Conservation (phyloP, 2,888 invertebrate genomes). For the Drosophila nr. medialis region DNA sequence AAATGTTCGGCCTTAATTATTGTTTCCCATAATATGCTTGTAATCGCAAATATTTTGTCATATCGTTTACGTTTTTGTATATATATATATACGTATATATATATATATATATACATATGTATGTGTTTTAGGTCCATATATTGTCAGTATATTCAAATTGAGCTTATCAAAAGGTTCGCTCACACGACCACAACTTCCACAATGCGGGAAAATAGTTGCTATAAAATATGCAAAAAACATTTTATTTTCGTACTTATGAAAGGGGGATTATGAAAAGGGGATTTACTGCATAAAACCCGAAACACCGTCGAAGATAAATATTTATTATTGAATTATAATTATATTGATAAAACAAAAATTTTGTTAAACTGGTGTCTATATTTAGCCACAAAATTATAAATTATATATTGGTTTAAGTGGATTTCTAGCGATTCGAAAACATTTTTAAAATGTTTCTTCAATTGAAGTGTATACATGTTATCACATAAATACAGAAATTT, state of each 20-base stretch:
- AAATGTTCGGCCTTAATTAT: constrained; percentile 35
- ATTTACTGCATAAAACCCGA: constrained; percentile 10
- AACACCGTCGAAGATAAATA: constrained; percentile 1
- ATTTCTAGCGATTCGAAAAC: not conserved
- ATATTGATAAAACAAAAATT: not conserved
- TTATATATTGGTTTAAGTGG: not conserved
- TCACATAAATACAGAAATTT: not conserved
- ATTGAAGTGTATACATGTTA: not conserved
- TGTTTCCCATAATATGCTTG: constrained; percentile 16
- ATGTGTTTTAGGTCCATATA: constrained; percentile 52
- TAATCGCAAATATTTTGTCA: constrained; percentile 38
- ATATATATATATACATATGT: not conserved
- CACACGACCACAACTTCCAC: constrained; percentile 43
- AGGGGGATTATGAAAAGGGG: constrained; percentile 13
- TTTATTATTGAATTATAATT: not conserved
- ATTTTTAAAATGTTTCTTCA: not conserved
- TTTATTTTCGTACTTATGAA: not conserved
- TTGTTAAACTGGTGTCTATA: not conserved
- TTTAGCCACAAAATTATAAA: not conserved
- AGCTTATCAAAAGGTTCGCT: constrained; percentile 72
- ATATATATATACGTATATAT: not conserved
- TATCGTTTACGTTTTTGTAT: not conserved
- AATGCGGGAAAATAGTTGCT: constrained; percentile 39
- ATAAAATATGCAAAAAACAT: constrained; percentile 36
- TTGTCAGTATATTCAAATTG: constrained; percentile 74